Evolutionary conservation across 2,797 vertebrate genomes (phyloP), one percentile per base, ranked within the genome.

Genomic region (Oophaga sylvatica): DNA sequence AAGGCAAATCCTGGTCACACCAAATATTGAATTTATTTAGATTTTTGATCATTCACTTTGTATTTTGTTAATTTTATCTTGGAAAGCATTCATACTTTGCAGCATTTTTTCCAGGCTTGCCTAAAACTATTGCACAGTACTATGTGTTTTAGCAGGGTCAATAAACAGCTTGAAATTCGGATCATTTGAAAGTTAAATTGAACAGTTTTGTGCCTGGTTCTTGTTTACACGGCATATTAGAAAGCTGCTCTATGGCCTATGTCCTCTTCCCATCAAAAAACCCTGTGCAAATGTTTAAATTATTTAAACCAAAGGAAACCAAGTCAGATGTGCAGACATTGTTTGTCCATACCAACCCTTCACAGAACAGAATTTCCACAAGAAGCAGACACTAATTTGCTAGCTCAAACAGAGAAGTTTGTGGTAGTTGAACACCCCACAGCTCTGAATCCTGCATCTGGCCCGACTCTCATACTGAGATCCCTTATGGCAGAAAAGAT

Each of bases 361-460:
- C 79, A 78, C 22, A 20, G 88, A 48, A 81, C 62, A 70, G 71
- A 26, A 41, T 60, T 60, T 82, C 59, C 63, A 53, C 20, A 70
- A 62, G 63, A 83, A 86, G n/a, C 53, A 26, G 68, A 82, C 56
- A 11, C 68, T 82, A 82, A 89, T 89, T 86, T 89, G 31, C 79
- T 70, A 89, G 81, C 45, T 85, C 83, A 89, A 89, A 89, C 79
- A 86, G 19, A 85, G 31, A 76, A 70, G 83, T 85, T 89, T 81
- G 77, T 48, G 53, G 45, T 81, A 75, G 76, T 41, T 80, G 48
- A 89, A 81, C 83, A 62, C 62, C 68, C 68, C 6, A 41, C 65
- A 45, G 70, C 68, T 81, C 87, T 85, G 41, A 84, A 65, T 79
- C 76, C 48, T 67, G 62, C 67, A 75, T 84, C 81, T 80, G 75